phyloP scores from a whole-genome alignment of 2,797 vertebrate species.

The Sciurus carolinensis region DNA sequence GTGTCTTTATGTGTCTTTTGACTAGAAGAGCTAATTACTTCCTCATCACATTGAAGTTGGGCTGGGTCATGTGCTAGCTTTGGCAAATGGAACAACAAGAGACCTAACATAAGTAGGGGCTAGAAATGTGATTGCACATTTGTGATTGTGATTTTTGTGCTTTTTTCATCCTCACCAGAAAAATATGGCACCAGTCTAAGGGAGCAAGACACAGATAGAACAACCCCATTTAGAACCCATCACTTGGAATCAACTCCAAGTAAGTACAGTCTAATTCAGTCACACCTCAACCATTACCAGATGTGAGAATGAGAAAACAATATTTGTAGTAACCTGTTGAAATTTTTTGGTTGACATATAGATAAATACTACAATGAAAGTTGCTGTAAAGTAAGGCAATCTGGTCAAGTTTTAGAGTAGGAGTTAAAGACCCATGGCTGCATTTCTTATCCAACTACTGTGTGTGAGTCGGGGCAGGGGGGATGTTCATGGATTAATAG shows the following conservation, averaged over 20 bases:
- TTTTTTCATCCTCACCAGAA: background rate
- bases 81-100: background rate
- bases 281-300: background rate
- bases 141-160: background rate
- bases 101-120: background rate
- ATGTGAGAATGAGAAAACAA: background rate
- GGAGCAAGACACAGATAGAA: background rate
- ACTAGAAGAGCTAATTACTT: background rate
- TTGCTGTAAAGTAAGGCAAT: background rate
- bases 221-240: background rate
- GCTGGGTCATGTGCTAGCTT: background rate
- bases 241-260: background rate
- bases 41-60: background rate
- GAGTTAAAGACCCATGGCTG: background rate
- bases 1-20: background rate
- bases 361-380: background rate
- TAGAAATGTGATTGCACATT: background rate
- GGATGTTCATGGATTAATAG: background rate
- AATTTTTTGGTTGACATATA: background rate
- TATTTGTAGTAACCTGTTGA: background rate
- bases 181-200: background rate
- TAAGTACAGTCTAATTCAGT: background rate
- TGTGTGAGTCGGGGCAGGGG: background rate
- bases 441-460: background rate
- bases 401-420: background rate